These are phyloP conservation scores for Tetragonula carbonaria DNA, from an alignment of 2,888 invertebrate species.

Conservation along the genomic window DNA sequence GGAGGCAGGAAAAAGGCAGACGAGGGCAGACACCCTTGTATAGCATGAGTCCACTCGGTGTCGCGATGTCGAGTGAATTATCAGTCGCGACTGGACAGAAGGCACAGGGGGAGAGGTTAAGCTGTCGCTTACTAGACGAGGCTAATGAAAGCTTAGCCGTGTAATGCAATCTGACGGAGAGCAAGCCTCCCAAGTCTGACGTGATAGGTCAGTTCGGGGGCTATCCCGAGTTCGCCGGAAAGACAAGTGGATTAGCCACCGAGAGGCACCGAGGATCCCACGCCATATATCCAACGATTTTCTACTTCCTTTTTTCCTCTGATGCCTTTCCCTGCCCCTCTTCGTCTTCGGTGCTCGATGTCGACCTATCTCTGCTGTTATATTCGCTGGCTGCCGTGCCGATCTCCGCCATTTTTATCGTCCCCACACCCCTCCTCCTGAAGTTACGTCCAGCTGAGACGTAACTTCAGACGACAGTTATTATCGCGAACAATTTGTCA, in stretches of 20 bases:
- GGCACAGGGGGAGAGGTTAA: conserved; percentile 74
- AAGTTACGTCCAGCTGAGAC: neutral
- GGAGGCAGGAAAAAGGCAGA: neutral
- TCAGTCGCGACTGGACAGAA: conserved; percentile 66
- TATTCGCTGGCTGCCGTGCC: conserved; percentile 57
- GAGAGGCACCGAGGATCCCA: conserved; percentile 53
- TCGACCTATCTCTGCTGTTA: conserved; percentile 50
- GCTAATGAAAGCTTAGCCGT: conserved; percentile 79
- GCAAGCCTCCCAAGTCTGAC: conserved; percentile 72
- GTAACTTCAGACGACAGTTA: conserved; percentile 56
- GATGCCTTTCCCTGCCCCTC: conserved; percentile 32
- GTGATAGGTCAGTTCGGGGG: conserved; percentile 76
- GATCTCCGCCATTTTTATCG: conserved; percentile 64
- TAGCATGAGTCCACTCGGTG: conserved; percentile 30
- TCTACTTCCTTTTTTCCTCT: conserved; percentile 68
- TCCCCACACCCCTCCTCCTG: neutral
- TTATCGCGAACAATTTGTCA: conserved; percentile 63
- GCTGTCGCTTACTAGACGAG: conserved; percentile 77
- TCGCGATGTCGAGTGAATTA: conserved; percentile 66
- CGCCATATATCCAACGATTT: conserved; percentile 70
- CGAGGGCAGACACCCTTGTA: neutral
- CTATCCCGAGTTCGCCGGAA: conserved; percentile 63
- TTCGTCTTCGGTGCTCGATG: conserved; percentile 40
- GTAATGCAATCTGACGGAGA: conserved; percentile 78
- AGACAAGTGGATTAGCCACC: conserved; percentile 76